Base-by-base conservation (phyloP, 2,888 invertebrate species). In the Monochamus alternatus region DNA sequence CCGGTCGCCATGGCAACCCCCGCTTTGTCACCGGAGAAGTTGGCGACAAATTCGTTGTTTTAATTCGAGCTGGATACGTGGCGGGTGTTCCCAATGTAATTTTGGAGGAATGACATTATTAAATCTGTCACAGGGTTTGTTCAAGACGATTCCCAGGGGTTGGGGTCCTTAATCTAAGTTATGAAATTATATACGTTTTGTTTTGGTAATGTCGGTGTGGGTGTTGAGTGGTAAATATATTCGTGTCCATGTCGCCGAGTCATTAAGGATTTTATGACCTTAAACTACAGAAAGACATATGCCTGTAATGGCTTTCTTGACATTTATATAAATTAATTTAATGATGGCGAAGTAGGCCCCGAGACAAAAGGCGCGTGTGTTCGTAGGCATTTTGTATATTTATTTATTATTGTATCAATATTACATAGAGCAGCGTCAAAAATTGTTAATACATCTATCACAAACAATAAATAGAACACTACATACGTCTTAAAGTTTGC, bases 21-120 rank as follows among this genome's bases (percentile, higher is more conserved):
- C 51, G 31, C 65, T 51, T 65, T 65, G 51, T 47, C 55, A 67
- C 67, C 14, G 52, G 67, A 38, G 67, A 55, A 52, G 55, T 67
- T 55, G 3, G n/a, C 51, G 32, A 32, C 55, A 67, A 55, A 67
- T 31, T 66, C 14, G 43, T 12, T 30, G 60, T 43, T 43, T 67
- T 67, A 52, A 55, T 67, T 67, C 38, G 38, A 5, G 38, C 38
- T 38, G 38, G 38, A 38, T 38, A 38, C 38, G 38, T 38, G 38
- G 38, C 38, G 38, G 38, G 38, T 4, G 38, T 38, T 38, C 38
- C 38, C 5, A 38, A 38, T 38, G 38, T 38, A 38, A 38, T 38
- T 38, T 7, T 38, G 38, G 38, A 38, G 38, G 38, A 38, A 38
- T 38, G 38, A 38, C 38, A 38, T 38, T 38, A 38, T 38, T 38